Percentiles rank a stretch among this genome's conserved stretches.
Conservation (phyloP, 2,113 vertebrate genomes). For the Cygnus buccinator region DNA sequence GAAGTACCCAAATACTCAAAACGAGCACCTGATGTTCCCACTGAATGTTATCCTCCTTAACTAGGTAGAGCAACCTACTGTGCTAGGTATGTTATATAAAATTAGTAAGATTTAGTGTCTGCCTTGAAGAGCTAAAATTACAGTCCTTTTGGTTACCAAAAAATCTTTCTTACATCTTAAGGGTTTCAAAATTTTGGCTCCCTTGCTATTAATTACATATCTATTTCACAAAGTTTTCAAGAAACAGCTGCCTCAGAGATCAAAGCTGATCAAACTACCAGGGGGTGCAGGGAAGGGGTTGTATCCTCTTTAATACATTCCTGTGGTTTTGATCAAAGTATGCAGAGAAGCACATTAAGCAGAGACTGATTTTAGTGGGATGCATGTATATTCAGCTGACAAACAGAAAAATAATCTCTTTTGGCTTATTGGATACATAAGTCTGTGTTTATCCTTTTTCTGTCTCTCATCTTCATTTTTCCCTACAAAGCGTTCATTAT, state of each 20-base stretch:
- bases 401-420: slow-evolving; percentile 3
- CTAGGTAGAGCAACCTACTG: not conserved
- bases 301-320: not conserved
- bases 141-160: not conserved
- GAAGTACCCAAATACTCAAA: not conserved
- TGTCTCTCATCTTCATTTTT: not conserved
- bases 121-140: not conserved
- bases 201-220: not conserved
- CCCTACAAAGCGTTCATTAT: not conserved
- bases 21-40: not conserved
- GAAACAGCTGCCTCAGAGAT: slow-evolving; percentile 1
- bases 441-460: not conserved
- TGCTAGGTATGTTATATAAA: not conserved
- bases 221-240: not conserved
- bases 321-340: slow-evolving; percentile 32
- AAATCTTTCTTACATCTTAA: not conserved
- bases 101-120: not conserved
- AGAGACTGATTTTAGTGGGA: not conserved
- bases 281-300: not conserved
- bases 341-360: not conserved
- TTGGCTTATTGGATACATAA: not conserved
- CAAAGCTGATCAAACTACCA: not conserved
- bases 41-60: not conserved
- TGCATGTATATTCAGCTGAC: not conserved
- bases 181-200: not conserved